Base-by-base conservation (phyloP, 2,888 invertebrate genomes). In the Rhimphoctona megacephalus region DNA sequence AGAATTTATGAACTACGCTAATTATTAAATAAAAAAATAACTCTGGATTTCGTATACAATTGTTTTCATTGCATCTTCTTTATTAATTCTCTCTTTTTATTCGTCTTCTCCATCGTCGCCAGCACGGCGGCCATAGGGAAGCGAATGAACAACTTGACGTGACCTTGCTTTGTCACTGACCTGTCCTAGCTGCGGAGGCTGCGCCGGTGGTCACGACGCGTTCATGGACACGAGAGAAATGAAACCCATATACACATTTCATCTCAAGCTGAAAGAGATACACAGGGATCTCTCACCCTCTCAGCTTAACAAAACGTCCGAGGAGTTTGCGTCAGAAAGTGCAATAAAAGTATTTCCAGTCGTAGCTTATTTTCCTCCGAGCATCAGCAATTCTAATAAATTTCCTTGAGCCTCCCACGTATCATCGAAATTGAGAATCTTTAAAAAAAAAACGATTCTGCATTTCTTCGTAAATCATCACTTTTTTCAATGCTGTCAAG, bases 151-250 rank as follows among this genome's bases (percentile, higher is more conserved):
- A 88, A 89, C 90, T 91, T 89, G 90, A 89, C 90, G 90, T 91
- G 93, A 93, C 94, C 93, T 94, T 94, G 93, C 93, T 93, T 93
- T 94, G 94, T 94, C 93, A 94, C 94, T 94, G 94, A 94, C 94
- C 94, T 93, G 93, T 93, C 93, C 93, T 92, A 93, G 92, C 89
- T 89, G 69, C 39, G 91, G 91, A 91, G 89, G 85, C 90, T 86
- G 85, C 88, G 84, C 87, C 83, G 87, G 86, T 89, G 85, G 85
- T 83, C 88, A 83, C 87, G 85, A 70, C 49, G 72, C 87, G 87
- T 82, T 87, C 87, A 87, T 76, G 87, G 85, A 80, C 87, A 49
- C 70, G 78, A 81, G 79, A 83, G 80, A 76, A 80, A 69, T 83
- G 73, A 81, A 82, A 69, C 61, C 78, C 74, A 79, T 81, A 74